Conservation (phyloP, 2,888 invertebrate species). For the Nomada hirtipes region DNA sequence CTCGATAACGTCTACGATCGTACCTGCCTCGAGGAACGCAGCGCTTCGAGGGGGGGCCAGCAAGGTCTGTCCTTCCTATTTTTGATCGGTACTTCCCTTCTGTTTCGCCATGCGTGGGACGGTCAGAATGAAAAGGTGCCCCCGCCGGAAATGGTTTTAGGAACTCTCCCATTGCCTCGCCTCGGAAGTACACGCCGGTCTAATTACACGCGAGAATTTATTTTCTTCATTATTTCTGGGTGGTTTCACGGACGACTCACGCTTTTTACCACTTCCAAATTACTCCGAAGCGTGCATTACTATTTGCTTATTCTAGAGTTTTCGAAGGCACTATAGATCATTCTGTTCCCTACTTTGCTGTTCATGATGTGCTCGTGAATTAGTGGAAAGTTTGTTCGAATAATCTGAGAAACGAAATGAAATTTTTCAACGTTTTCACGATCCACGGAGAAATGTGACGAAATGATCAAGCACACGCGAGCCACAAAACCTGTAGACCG, state of each 20-base stretch:
- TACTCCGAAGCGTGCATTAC: too few relatives aligned
- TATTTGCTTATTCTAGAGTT: too few relatives aligned
- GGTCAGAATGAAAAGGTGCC: slow-evolving; percentile 70
- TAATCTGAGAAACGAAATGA: too few relatives aligned
- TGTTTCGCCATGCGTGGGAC: slow-evolving; percentile 81
- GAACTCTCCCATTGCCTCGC: slow-evolving; percentile 72
- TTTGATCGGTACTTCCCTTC: slow-evolving; percentile 74
- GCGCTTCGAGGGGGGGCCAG: slow-evolving; percentile 79
- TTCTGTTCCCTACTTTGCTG: background rate
- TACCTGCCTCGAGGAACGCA: slow-evolving; percentile 70
- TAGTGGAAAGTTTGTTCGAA: too few relatives aligned
- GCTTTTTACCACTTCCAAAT: too few relatives aligned
- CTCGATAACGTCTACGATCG: slow-evolving; percentile 69
- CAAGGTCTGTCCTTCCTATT: slow-evolving; percentile 65
- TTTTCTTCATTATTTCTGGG: slow-evolving; percentile 19
- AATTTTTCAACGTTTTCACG: too few relatives aligned
- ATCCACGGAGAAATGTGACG: background rate
- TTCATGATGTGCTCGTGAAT: too few relatives aligned
- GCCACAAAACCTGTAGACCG: background rate
- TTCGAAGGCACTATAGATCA: too few relatives aligned
- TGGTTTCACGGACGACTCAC: too few relatives aligned
- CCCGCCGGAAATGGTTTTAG: slow-evolving; percentile 81
- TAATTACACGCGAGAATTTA: slow-evolving; percentile 79
- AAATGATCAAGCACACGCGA: slow-evolving; percentile 17
- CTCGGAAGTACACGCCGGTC: slow-evolving; percentile 80